Conservation (phyloP, 2,113 vertebrate genomes). For the Rynchops niger region DNA sequence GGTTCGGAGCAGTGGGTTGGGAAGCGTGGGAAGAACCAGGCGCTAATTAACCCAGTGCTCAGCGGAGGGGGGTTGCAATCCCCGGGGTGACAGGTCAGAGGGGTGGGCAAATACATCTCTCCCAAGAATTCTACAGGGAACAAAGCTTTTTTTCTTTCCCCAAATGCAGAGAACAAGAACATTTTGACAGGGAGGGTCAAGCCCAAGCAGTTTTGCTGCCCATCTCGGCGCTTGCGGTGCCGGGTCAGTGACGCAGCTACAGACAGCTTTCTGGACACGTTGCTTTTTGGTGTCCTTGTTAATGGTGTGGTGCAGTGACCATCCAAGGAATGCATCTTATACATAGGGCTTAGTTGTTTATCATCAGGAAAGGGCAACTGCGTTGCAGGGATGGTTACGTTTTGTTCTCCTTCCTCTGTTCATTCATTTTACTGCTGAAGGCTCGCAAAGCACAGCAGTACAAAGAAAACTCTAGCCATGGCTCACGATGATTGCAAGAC, state of each 20-base stretch:
- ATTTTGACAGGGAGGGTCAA: background rate
- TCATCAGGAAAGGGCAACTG: background rate
- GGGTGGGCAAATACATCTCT: background rate
- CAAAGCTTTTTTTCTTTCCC: background rate
- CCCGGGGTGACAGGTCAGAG: background rate
- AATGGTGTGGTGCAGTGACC: no score
- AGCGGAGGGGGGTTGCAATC: background rate
- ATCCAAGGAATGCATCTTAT: background rate
- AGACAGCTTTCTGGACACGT: background rate
- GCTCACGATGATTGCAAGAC: background rate
- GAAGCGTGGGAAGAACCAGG: background rate
- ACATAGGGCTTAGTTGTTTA: background rate
- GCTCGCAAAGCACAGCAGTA: background rate
- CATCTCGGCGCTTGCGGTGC: rapidly evolving
- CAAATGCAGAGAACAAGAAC: background rate
- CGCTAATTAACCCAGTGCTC: background rate
- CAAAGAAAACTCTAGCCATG: background rate
- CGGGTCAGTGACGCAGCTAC: background rate
- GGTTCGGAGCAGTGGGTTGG: background rate
- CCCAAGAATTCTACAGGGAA: background rate
- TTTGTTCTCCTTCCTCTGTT: background rate
- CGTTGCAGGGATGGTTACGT: background rate
- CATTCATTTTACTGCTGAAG: background rate
- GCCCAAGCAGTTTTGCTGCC: background rate
- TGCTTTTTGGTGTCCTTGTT: background rate